Evolutionary conservation across 2,888 invertebrate species (phyloP), one percentile per base, ranked within the genome.

Genomic region (Antheraea assamensis): DNA sequence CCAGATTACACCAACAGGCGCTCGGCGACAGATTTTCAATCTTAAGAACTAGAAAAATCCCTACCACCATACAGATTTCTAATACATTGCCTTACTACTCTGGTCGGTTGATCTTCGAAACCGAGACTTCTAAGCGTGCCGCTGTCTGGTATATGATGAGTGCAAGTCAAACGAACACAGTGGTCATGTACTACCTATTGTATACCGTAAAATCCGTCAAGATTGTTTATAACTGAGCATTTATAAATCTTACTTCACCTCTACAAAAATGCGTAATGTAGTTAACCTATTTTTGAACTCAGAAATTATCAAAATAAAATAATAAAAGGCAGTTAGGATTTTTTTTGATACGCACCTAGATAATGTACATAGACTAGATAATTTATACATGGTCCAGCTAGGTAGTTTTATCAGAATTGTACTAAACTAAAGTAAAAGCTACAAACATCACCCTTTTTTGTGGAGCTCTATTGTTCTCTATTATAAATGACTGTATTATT

Each of bases 261-360:
- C 30, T 30, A 30, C 3, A 30, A 27, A n/a, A 64, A 64, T 17
- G 17, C 7, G 27, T 30, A 15, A 64, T 17, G 30, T 30, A 64
- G 17, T 64, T 64, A 64, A 64, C 61, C 61, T 30, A 15, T 64
- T 64, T 64, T 64, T 64, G 30, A 64, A 64, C 61, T 30, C 30
- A 30, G 61, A 30, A 17, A 30, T 30, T 30, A 30, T 30, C 5
- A 30, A 64, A 64, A 64, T 30, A 64, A 64, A 64, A 30, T 64
- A 64, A 27, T 30, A 30, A 30, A 27, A 64, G 30, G 30, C 17
- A 17, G 30, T 24, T 58, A 58, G 27, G 30, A 27, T 61, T 35
- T 0, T 30, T 17, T 30, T 64, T 64, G 30, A 61, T 27, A 3
- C 27, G 27, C 1, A 27, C 27, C 15, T 30, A 64, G 17, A 64